These are phyloP conservation scores for Plodia interpunctella DNA, from an alignment of 1,140 invertebrate genomes.

Conservation along the genomic window DNA sequence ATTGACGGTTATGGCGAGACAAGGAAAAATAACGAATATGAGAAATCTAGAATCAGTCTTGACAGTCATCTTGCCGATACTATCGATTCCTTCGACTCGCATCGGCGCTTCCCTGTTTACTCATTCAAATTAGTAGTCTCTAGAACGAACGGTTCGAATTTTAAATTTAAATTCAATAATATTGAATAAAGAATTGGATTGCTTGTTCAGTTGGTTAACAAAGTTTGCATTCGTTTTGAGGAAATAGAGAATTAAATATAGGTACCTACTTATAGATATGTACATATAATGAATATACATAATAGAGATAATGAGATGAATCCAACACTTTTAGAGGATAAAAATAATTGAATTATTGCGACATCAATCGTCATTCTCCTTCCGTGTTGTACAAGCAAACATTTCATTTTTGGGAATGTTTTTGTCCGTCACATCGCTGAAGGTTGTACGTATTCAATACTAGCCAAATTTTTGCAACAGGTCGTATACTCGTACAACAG, in stretches of 20 bases:
- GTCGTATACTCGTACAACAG: too few species aligned
- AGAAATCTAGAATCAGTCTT: neutral
- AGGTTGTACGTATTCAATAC: too few species aligned
- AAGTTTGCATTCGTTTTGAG: neutral
- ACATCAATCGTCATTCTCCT: too few species aligned
- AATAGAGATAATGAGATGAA: too few species aligned
- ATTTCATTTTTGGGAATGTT: too few species aligned
- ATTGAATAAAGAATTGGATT: neutral
- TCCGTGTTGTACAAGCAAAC: too few species aligned
- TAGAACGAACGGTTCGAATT: neutral
- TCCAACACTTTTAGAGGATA: neutral
- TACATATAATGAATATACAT: too few species aligned
- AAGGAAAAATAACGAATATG: neutral
- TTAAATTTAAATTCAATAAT: conserved; percentile 1
- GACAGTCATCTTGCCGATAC: neutral
- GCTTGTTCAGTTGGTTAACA: neutral
- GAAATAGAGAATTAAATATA: neutral
- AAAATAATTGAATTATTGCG: neutral
- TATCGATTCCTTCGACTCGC: neutral
- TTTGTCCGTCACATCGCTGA: too few species aligned
- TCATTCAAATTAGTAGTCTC: neutral
- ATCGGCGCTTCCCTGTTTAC: neutral
- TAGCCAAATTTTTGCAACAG: too few species aligned
- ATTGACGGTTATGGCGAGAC: conserved; percentile 2
- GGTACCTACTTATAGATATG: too few species aligned